A percentile compares a stretch with the other conserved stretches of the same genome.
Evolutionary conservation across 2,797 vertebrate species (phyloP).

Genomic region (Fistularia tabacaria): DNA sequence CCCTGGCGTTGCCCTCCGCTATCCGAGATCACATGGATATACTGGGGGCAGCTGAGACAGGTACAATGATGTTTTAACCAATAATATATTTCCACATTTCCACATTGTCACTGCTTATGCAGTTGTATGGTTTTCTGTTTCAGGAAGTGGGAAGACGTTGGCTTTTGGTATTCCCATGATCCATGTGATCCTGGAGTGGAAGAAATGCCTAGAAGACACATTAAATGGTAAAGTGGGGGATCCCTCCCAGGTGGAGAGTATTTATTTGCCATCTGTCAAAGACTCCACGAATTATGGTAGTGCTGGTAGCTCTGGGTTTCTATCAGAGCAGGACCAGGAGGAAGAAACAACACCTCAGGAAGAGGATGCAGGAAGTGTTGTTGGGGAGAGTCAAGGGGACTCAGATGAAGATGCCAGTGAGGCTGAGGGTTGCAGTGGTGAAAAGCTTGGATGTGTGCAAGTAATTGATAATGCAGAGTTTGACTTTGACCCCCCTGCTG

Average conservation of each 20-base stretch:
- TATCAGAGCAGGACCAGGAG: slow-evolving; percentile 32
- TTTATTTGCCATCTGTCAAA: slow-evolving; percentile 47
- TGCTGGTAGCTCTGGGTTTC: background rate
- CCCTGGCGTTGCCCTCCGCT: slow-evolving; percentile 85
- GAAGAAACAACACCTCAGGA: slow-evolving; percentile 2
- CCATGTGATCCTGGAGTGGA: slow-evolving; percentile 88
- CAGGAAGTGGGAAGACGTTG: slow-evolving; percentile 95
- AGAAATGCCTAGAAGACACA: slow-evolving; percentile 31
- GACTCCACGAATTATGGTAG: slow-evolving; percentile 4
- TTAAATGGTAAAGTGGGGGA: background rate
- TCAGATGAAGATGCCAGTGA: slow-evolving; percentile 14
- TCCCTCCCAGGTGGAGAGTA: slow-evolving; percentile 38
- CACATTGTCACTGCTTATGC: background rate
- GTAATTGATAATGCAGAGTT: slow-evolving; percentile 36
- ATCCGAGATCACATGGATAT: slow-evolving; percentile 92
- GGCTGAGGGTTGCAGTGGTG: slow-evolving; percentile 3
- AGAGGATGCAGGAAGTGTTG: slow-evolving; percentile 30
- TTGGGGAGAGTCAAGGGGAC: slow-evolving; percentile 43
- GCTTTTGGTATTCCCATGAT: slow-evolving; percentile 97
- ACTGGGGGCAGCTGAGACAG: slow-evolving; percentile 95
- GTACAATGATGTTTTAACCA: slow-evolving; percentile 59
- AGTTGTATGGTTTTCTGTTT: slow-evolving; percentile 20
- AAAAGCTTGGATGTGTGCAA: slow-evolving; percentile 56
- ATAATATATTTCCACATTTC: background rate
- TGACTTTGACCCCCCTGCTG: slow-evolving; percentile 13